Percentiles rank a stretch among this genome's conserved stretches.
Evolutionary conservation across 2,797 vertebrate species (phyloP).

Genomic region (Hoplostethus atlanticus): DNA sequence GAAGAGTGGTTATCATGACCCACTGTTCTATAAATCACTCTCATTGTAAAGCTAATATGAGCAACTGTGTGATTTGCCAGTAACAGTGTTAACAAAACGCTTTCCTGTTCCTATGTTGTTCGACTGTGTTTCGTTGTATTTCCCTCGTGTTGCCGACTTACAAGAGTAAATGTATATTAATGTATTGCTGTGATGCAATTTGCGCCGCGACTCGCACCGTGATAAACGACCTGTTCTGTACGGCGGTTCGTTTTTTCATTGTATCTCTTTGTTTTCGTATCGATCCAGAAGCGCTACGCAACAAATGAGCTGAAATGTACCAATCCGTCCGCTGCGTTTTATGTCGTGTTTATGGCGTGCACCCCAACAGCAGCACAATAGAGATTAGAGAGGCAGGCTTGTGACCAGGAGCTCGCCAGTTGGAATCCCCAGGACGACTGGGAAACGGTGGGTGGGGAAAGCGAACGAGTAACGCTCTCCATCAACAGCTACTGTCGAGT

Average conservation of each 20-base stretch:
- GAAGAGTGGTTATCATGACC: conserved; percentile 1
- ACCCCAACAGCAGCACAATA: no score
- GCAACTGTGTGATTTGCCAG: background rate
- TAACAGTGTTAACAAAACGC: background rate
- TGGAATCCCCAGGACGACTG: no score
- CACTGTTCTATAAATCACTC: background rate
- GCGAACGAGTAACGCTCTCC: no score
- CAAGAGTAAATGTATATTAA: background rate
- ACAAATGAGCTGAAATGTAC: background rate
- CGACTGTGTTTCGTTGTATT: background rate
- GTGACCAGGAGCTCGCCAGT: no score
- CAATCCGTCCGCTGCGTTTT: background rate
- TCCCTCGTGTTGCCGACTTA: background rate
- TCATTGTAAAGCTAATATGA: conserved; percentile 8
- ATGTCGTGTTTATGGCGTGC: no score
- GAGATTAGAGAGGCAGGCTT: no score
- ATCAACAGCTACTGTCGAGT: no score
- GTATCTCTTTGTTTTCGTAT: background rate
- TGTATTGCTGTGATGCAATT: background rate
- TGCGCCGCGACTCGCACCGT: background rate
- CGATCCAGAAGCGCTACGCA: background rate
- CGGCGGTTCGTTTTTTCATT: background rate
- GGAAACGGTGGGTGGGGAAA: no score
- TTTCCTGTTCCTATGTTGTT: background rate
- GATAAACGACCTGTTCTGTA: conserved; percentile 1